These are phyloP conservation scores for Nipponia nippon DNA, from an alignment of 2,113 vertebrate genomes.

Conservation along the genomic window DNA sequence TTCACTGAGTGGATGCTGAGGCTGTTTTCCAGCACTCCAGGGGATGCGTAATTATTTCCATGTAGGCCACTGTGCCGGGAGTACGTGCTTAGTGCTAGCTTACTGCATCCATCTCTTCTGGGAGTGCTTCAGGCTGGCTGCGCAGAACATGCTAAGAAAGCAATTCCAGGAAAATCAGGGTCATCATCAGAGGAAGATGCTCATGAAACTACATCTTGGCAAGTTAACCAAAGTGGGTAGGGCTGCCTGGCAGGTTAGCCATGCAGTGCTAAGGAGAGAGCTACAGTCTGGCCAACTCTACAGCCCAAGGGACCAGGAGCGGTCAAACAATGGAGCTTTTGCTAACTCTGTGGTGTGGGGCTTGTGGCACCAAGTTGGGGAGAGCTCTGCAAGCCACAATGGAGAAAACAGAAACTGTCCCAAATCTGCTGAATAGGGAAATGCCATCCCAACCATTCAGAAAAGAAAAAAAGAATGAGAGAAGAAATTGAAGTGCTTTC, in stretches of 20 bases:
- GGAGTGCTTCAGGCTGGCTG: background rate
- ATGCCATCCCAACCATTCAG: slow-evolving; percentile 22
- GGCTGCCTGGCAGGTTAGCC: background rate
- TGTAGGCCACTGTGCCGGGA: background rate
- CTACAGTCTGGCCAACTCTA: background rate
- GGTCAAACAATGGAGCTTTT: slow-evolving; percentile 19
- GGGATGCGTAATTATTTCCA: background rate
- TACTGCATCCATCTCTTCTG: background rate
- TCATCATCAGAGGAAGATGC: background rate
- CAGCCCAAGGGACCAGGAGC: background rate
- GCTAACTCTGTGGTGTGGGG: background rate
- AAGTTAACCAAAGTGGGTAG: background rate
- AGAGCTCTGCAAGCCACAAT: background rate
- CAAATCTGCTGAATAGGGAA: slow-evolving; percentile 58
- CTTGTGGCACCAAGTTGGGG: background rate
- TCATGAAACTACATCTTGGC: background rate
- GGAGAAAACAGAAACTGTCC: background rate
- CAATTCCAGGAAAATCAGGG: slow-evolving; percentile 9
- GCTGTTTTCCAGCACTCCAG: background rate
- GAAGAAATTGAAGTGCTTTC: slow-evolving; percentile 28
- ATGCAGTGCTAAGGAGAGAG: background rate
- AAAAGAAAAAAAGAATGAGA: background rate
- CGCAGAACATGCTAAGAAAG: background rate
- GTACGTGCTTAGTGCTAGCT: background rate
- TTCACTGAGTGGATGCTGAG: background rate